Base-by-base conservation (phyloP, 1,140 invertebrate genomes). In the Phymastichus coffea region DNA sequence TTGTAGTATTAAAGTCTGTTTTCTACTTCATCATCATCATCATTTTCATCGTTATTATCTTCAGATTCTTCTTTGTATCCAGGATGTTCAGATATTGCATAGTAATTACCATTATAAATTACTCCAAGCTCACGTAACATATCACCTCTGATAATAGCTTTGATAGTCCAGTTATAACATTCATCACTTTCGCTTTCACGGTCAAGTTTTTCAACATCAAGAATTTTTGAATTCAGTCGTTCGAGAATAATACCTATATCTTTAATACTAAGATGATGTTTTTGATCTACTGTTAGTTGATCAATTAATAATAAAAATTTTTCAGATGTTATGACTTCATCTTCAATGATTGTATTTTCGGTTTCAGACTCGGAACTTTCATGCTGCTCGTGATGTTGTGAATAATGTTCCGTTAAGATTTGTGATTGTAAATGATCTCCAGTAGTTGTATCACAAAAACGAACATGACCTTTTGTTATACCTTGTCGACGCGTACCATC, bases 211-310 rank as follows among this genome's bases (percentile, higher is more conserved):
- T 95, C 93, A 41, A 97, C 93, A 80, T 97, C 93, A 35, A 97
- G 81, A 46, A 97, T 95, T 80, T 95, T 95, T 4, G 92, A 94
- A 75, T 88, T 94, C 61, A 96, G 84, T 64, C 93, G 82, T 74
- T 97, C 93, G 59, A 97, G 82, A 67, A 96, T 96, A 73, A 95
- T 92, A 51, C 94, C 93, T 78, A 97, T 95, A 77, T 96, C 94
- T 77, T 95, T 94, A 77, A 96, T 93, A 70, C 90, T 93, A 44
- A 96, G 83, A 69, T 95, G 92, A 46, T 89, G 86, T 76, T 94
- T 93, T 79, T 94, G 92, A 70, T 95, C 92, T 63, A 93, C 88
- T 66, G 91, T 93, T 28, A 95, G 83, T 78, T 95, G 92, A 79
- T 96, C 94, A 71, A 94, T 94, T 58, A 96, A 85, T 68, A 95